Base-by-base conservation (phyloP, 2,888 invertebrate species). In the Diaphora mendica region DNA sequence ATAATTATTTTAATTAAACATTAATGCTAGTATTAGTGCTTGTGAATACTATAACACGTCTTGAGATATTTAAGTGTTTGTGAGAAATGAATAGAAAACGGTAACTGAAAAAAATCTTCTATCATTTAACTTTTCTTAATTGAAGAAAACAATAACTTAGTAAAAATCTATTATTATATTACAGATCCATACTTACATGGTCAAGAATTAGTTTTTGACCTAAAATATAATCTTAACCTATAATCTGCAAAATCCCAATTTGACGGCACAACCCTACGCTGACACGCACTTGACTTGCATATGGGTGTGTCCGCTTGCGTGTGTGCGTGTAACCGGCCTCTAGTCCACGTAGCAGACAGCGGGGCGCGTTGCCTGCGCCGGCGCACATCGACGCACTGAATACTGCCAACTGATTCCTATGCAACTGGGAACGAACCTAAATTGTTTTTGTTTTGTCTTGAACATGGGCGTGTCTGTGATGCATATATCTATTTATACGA, bases 301-400 rank as follows among this genome's bases (percentile, higher is more conserved):
- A 80, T 79, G 81, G 75, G 75, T 76, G 75, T 83, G 83, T 77
- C 83, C 77, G 74, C 62, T 71, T 66, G 76, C 68, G 68, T 73
- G 77, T 79, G 79, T 77, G 79, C 64, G 78, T 70, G n/a, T 72
- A 84, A 84, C 82, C 77, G 83, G 81, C 77, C 76, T 74, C 78
- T 70, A 75, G 75, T 79, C 74, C 82, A 76, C 77, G 82, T 74
- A 83, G 87, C 85, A 91, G 91, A 90, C 90, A 80, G 90, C 90
- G 86, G 82, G 90, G 90, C 90, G 90, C 88, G 85, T 69, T 80
- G 78, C 71, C 72, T 78, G 69, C 82, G 73, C 80, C 72, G 64
- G 75, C 77, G 75, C 78, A 66, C 82, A 71, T 80, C 71, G 68
- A 76, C 77, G 75, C 79, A 65, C 69, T 77, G 71, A 78, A 79